Evolutionary conservation across 2,888 invertebrate species (phyloP).

Genomic region (Stramonita haemastoma): DNA sequence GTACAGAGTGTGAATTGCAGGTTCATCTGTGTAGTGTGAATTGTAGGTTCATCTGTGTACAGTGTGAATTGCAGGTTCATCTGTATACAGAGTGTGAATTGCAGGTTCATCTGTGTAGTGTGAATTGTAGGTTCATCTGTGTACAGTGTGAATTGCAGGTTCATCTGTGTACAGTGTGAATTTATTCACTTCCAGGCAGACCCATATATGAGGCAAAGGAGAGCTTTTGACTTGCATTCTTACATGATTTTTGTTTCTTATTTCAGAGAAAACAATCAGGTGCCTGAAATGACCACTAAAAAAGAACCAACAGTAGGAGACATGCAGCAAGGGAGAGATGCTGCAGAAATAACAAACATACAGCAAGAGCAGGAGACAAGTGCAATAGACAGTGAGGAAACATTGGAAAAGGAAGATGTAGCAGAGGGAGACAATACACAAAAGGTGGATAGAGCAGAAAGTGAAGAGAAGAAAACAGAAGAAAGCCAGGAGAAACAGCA

Average conservation of each 20-base stretch:
- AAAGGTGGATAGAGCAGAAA: too few species aligned
- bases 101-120: too few species aligned
- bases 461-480: too few species aligned
- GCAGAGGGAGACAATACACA: too few species aligned
- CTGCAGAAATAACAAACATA: not conserved
- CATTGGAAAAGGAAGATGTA: not conserved
- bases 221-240: not conserved
- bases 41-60: not conserved
- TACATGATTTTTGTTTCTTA: not conserved
- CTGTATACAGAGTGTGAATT: not conserved
- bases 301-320: not conserved
- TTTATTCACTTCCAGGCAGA: not conserved
- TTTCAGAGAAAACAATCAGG: not conserved
- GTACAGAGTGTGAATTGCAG: too few species aligned
- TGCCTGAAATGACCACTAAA: not conserved
- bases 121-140: too few species aligned
- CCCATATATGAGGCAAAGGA: not conserved
- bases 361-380: not conserved
- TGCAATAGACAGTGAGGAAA: not conserved
- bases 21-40: too few species aligned
- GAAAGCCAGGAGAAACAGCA: too few species aligned
- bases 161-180: not conserved
- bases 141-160: too few species aligned
- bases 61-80: not conserved
- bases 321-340: not conserved